Evolutionary conservation across 2,113 vertebrate species (phyloP), one percentile per base, ranked within the genome.

Genomic region (Ciconia maguari): DNA sequence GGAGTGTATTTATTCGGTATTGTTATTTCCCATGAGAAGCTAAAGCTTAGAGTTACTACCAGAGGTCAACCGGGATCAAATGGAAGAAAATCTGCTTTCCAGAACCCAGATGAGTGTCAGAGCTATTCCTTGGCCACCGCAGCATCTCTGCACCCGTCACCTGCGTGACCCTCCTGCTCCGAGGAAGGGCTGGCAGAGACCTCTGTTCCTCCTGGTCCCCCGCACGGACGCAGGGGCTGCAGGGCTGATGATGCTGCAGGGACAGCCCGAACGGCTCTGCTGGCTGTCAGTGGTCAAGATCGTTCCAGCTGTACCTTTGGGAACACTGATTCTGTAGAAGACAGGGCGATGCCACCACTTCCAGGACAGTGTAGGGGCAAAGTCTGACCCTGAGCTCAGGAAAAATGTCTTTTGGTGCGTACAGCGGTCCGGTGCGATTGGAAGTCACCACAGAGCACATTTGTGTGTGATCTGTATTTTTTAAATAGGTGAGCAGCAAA

Each of bases 221-320:
- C 1, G 1, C 24, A 20, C 0, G 1, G 69, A 29, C 42, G 8
- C 1, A 2, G 68, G n/a, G 17, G 25, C 68, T 36, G 68, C 7
- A 5, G 60, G n/a, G 68, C 52, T 77, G 54, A 3, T 0, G 2
- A 14, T 15, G 55, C 51, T 12, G 24, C 7, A 2, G 64, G 55
- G 41, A 48, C 27, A 27, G 18, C 54, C 61, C 17, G 1, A 10
- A 22, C 6, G 5, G 46, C 61, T 61, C 36, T 16, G 34, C 15
- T 6, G 30, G 26, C 34, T 7, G 6, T 4, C 38, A 2, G 1
- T 3, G 19, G 25, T 13, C 52, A 8, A 22, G 36, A 6, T 34
- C 9, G 4, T 17, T 41, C 54, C 7, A 6, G 38, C 55, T 6
- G 18, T 18, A 48, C 38, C 46, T 30, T 69, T 7, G 55, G 71